These are phyloP conservation scores for Plodia interpunctella DNA, from an alignment of 1,140 invertebrate genomes.

Conservation along the genomic window DNA sequence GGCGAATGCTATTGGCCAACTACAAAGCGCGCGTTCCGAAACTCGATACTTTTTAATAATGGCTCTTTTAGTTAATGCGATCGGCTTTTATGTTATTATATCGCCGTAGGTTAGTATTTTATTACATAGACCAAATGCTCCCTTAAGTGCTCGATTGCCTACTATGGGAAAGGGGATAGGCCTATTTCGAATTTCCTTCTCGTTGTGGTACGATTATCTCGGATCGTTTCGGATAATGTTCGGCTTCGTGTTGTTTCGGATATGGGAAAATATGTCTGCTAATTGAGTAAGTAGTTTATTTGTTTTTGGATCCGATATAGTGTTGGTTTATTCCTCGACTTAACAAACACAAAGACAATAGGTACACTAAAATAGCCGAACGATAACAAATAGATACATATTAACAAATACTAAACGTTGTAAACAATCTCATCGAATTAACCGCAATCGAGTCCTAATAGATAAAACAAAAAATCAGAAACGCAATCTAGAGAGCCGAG, in stretches of 20 bases:
- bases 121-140: slow-evolving; percentile 62
- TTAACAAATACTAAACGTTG: slow-evolving; percentile 13
- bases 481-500: slow-evolving; percentile 47
- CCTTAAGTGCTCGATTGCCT: slow-evolving; percentile 40
- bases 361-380: not conserved
- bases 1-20: slow-evolving; percentile 50
- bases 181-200: slow-evolving; percentile 40
- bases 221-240: slow-evolving; percentile 30
- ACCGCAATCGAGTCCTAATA: slow-evolving; percentile 43
- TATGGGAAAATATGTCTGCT: not conserved
- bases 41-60: slow-evolving; percentile 76
- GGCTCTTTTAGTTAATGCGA: slow-evolving; percentile 73
- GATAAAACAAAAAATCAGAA: slow-evolving; percentile 62
- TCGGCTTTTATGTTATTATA: slow-evolving; percentile 61
- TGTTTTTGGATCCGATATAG: not conserved
- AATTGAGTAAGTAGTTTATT: not conserved
- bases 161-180: slow-evolving; percentile 38
- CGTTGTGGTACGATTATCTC: slow-evolving; percentile 39
- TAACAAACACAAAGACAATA: not conserved
- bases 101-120: slow-evolving; percentile 61
- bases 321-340: not conserved
- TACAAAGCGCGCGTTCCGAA: slow-evolving; percentile 54
- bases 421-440: slow-evolving; percentile 22
- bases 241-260: not conserved
- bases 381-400: slow-evolving; percentile 17